Evolutionary conservation across 1,140 invertebrate genomes (phyloP).

Genomic region (Ips nitidus): DNA sequence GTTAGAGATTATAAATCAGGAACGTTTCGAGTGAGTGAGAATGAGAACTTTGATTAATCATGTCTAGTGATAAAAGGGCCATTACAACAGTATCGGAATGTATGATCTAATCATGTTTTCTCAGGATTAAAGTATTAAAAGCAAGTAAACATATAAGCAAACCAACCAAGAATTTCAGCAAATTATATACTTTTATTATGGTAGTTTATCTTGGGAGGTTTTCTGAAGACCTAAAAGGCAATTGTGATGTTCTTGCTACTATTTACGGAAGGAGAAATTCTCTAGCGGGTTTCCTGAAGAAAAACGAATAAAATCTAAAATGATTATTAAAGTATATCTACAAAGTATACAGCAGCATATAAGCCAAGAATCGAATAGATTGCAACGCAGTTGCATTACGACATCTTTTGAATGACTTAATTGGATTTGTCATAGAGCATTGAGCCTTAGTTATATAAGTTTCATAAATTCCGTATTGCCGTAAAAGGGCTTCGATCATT

Average conservation of each 20-base stretch:
- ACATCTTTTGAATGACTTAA: background rate
- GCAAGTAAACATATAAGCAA: background rate
- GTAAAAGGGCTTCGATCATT: slow-evolving; percentile 4
- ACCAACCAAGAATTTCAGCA: background rate
- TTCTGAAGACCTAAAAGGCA: background rate
- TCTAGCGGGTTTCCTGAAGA: background rate
- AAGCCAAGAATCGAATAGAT: background rate
- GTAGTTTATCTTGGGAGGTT: background rate
- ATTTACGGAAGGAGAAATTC: background rate
- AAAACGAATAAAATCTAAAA: background rate
- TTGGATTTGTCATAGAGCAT: slow-evolving; percentile 8
- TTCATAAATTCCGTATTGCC: slow-evolving; percentile 12
- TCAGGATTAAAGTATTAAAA: too few relatives aligned
- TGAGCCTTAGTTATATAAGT: slow-evolving; percentile 3
- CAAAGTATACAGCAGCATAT: background rate
- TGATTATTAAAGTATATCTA: background rate
- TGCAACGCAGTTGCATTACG: background rate
- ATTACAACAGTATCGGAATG: too few relatives aligned
- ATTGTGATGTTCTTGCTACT: background rate
- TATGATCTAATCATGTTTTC: too few relatives aligned
- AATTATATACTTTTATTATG: background rate
- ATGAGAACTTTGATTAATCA: too few relatives aligned
- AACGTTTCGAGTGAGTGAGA: too few relatives aligned
- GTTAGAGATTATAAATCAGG: too few relatives aligned
- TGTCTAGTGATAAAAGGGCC: too few relatives aligned